Conservation (phyloP, 2,113 vertebrate genomes). For the Scartelaos histophorus region DNA sequence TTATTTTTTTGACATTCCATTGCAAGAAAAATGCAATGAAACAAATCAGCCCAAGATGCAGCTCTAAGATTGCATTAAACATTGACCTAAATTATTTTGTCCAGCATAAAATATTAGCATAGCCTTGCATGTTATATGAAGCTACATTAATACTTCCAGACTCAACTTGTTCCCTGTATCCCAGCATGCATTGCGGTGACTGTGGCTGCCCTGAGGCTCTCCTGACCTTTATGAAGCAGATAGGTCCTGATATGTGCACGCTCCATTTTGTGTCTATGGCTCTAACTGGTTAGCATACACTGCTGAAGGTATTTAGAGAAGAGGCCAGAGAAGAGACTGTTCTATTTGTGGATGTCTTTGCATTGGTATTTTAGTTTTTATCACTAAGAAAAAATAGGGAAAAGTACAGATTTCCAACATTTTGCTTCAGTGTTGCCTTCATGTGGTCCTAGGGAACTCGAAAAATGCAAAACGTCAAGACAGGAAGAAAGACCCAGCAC, state of each 20-base stretch:
- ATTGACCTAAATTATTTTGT: not conserved
- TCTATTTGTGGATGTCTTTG: not conserved
- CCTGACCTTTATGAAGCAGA: conserved; percentile 69
- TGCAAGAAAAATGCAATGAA: no score
- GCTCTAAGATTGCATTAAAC: not conserved
- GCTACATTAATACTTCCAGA: conserved; percentile 36
- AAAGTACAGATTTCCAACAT: no score
- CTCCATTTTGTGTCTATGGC: conserved; percentile 19
- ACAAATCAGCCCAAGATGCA: no score
- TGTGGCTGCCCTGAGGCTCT: conserved; percentile 53
- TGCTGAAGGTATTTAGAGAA: not conserved
- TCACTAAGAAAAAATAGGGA: no score
- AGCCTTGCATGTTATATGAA: not conserved
- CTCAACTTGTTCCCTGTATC: conserved; percentile 24
- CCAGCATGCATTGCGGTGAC: conserved; percentile 58
- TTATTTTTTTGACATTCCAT: no score
- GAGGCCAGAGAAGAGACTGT: not conserved
- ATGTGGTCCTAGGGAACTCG: no score
- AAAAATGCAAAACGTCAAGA: no score
- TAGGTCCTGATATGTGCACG: conserved; percentile 63
- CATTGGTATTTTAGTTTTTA: not conserved
- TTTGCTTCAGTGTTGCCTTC: no score
- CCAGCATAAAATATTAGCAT: not conserved
- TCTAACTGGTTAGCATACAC: conserved; percentile 10
- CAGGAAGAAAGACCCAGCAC: no score